These are phyloP conservation scores for Syngnathus rostellatus DNA, from an alignment of 2,797 vertebrate genomes.

Conservation along the genomic window DNA sequence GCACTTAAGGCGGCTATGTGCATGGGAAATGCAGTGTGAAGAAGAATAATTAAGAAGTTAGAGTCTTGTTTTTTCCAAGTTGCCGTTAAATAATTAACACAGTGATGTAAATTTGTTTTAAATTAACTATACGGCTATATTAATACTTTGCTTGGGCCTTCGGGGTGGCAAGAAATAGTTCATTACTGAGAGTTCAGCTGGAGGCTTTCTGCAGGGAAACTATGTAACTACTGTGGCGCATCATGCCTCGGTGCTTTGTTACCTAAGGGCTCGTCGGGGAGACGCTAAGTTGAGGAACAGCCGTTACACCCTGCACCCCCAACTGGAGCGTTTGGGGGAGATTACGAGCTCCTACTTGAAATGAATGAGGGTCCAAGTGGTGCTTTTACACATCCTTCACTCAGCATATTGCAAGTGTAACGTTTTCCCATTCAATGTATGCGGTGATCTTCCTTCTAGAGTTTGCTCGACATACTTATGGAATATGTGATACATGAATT, in stretches of 20 bases:
- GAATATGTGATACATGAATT: background rate
- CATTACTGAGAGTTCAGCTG: conserved; percentile 7
- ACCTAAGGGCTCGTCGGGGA: conserved; percentile 7
- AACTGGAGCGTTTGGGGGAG: background rate
- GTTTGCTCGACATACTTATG: background rate
- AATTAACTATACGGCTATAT: conserved; percentile 94
- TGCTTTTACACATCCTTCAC: background rate
- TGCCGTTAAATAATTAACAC: conserved; percentile 93
- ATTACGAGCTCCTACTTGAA: background rate
- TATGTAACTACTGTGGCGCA: background rate
- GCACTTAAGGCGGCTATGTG: conserved; percentile 95
- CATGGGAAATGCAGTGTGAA: conserved; percentile 98
- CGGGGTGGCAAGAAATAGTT: background rate
- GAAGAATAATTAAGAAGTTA: conserved; percentile 99
- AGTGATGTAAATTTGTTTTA: conserved; percentile 95
- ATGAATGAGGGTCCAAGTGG: background rate
- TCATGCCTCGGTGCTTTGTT: conserved; percentile 4
- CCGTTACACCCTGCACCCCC: background rate
- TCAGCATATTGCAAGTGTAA: background rate
- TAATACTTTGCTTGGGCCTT: conserved; percentile 69
- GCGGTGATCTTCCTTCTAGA: background rate
- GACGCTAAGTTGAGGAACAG: conserved; percentile 1
- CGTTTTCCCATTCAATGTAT: background rate
- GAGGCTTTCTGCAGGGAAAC: background rate
- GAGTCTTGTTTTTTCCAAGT: conserved; percentile 74